Percentiles rank a stretch among this genome's conserved stretches.
phyloP scores from a whole-genome alignment of 2,888 invertebrate species.

The Vannuccia rotundouncinata region DNA sequence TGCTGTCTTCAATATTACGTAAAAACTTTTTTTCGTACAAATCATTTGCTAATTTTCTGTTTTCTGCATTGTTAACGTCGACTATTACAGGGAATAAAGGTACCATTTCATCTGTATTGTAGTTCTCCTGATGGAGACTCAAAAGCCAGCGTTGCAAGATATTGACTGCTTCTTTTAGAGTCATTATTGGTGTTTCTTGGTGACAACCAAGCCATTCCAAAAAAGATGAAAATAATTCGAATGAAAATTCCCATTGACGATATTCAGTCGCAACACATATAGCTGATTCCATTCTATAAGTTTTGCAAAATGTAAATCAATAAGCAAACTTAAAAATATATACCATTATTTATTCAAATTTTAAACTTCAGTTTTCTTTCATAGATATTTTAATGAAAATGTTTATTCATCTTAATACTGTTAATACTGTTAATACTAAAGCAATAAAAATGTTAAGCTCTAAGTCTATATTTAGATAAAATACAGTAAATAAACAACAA shows the following conservation, averaged over 20 bases:
- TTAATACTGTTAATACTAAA: no score
- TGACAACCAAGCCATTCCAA: not conserved
- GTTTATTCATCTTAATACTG: no score
- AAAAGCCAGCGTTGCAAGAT: slow-evolving; percentile 5
- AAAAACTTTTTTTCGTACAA: not conserved
- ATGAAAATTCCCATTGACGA: slow-evolving; percentile 3
- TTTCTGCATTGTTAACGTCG: not conserved
- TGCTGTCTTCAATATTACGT: not conserved
- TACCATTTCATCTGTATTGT: not conserved
- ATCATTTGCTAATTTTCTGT: not conserved
- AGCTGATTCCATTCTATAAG: no score
- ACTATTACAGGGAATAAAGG: not conserved
- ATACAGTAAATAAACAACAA: no score
- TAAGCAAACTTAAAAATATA: no score
- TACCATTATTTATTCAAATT: no score
- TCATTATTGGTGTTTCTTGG: not conserved
- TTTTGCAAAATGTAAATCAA: no score
- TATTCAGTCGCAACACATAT: slow-evolving; percentile 21
- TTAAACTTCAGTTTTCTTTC: no score
- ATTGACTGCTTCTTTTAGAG: not conserved
- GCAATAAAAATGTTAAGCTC: no score
- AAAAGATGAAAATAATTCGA: not conserved
- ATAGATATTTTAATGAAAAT: no score
- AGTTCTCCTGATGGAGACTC: not conserved
- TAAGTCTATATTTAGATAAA: no score